phyloP scores from a whole-genome alignment of 2,888 invertebrate genomes.

The Cyclophora albipunctata region DNA sequence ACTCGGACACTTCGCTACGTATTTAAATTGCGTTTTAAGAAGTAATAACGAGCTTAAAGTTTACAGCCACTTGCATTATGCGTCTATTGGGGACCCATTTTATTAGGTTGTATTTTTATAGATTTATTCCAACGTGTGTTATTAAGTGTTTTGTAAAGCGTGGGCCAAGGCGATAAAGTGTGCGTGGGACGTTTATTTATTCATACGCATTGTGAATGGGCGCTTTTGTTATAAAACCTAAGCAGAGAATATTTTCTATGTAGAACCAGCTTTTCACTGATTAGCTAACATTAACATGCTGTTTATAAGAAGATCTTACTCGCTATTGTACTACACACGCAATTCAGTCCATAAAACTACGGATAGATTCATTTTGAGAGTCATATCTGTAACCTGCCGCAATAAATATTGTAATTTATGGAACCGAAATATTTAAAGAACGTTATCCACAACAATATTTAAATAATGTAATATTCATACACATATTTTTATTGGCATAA shows the following conservation, averaged over 20 bases:
- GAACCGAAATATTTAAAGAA: neutral
- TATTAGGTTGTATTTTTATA: conserved; percentile 54
- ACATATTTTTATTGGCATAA: neutral
- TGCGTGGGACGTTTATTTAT: conserved; percentile 62
- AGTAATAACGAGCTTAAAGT: conserved; percentile 30
- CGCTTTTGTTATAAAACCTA: conserved; percentile 42
- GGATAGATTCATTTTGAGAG: conserved; percentile 15
- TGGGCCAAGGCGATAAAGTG: conserved; percentile 47
- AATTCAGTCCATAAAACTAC: conserved; percentile 10
- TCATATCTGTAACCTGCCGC: conserved; percentile 9
- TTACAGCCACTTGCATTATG: conserved; percentile 35
- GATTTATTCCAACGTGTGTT: conserved; percentile 44
- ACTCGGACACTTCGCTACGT: conserved; percentile 25
- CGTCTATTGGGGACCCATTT: conserved; percentile 40
- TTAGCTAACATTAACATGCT: conserved; percentile 39
- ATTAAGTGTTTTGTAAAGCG: conserved; percentile 56
- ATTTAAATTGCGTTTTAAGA: conserved; percentile 26
- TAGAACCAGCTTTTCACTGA: conserved; percentile 52
- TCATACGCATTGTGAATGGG: conserved; percentile 44
- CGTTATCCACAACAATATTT: too few relatives aligned
- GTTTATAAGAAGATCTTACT: conserved; percentile 32
- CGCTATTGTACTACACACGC: too few relatives aligned
- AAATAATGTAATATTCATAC: neutral
- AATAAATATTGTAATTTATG: neutral
- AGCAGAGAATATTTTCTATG: conserved; percentile 42